A percentile compares a stretch with the other conserved stretches of the same genome.
These are phyloP conservation scores for Galemys pyrenaicus DNA, from an alignment of 2,113 vertebrate species.

Conservation along the genomic window DNA sequence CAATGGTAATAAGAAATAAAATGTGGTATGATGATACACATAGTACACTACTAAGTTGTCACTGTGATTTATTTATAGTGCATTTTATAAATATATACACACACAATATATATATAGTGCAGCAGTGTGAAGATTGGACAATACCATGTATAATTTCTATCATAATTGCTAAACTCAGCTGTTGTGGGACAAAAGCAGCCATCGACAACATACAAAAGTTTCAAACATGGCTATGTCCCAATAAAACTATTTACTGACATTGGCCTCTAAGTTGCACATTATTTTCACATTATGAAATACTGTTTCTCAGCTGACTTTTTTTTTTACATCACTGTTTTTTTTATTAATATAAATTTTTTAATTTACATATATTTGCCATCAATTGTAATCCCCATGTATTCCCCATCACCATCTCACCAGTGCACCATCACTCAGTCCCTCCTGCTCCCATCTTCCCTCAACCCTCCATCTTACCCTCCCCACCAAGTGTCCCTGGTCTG, in stretches of 20 bases:
- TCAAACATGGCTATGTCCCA: neutral
- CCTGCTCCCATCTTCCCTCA: too few species aligned
- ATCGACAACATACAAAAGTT: neutral
- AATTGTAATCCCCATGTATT: too few species aligned
- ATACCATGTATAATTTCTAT: neutral
- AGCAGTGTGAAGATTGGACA: neutral
- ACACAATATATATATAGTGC: too few species aligned
- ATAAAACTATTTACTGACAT: neutral
- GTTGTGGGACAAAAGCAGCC: neutral
- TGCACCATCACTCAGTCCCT: too few species aligned
- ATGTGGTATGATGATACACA: neutral
- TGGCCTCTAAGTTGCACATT: neutral
- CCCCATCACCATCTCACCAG: too few species aligned
- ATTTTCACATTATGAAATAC: neutral
- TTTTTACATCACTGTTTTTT: too few species aligned
- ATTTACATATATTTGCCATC: too few species aligned
- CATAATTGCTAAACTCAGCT: neutral
- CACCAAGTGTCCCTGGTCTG: too few species aligned
- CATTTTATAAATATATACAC: too few species aligned
- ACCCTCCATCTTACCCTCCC: too few species aligned
- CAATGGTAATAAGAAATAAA: conserved; percentile 3
- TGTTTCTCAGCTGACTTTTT: neutral
- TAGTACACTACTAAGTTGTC: neutral
- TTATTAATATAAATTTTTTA: too few species aligned
- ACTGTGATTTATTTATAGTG: neutral